Evolutionary conservation across 2,888 invertebrate species (phyloP), one percentile per base, ranked within the genome.

Genomic region (Cremastobaeus sp.): DNA sequence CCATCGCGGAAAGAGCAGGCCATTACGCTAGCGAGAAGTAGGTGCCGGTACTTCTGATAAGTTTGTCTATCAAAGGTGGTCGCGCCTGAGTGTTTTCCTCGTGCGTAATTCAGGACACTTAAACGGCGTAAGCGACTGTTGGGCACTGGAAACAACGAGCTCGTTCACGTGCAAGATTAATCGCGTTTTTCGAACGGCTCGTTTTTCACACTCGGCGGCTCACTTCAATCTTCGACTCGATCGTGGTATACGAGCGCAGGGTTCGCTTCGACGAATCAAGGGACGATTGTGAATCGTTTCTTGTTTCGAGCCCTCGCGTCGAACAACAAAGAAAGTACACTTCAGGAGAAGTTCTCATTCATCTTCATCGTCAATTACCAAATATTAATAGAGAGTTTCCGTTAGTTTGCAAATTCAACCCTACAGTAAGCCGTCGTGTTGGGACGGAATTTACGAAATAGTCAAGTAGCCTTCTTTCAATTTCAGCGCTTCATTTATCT

Each of bases 291-390:
- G 34, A n/a, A n/a, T n/a, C n/a, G n/a, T n/a, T n/a, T n/a, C n/a
- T n/a, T n/a, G n/a, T n/a, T 14, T 25, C 28, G 25, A 34, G 12
- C 11, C 14, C 28, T n/a, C n/a, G n/a, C 47, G 47, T 54, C 32
- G 9, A 47, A 25, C 17, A 39, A 21, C 43, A 54, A 72, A 60
- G 72, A 73, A 73, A 73, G 72, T 73, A 73, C 39, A 73, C 60
- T 60, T 69, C 32, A 15, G 55, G 66, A 60, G 45, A 60, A 54
- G 54, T 66, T 60, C 47, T 35, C 47, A 66, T 39, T 25, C 28
- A 54, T 66, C 55, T 60, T 66, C 39, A 73, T 54, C 66, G 72
- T 73, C 60, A 73, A 73, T 73, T 73, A 66, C 43, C 54, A 30
- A 54, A n/a, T 37, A 54, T 37, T 52, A 39, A 30, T 37, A 60